Evolutionary conservation across 2,113 vertebrate species (phyloP), one percentile per base, ranked within the genome.

Genomic region (Otolemur garnettii): DNA sequence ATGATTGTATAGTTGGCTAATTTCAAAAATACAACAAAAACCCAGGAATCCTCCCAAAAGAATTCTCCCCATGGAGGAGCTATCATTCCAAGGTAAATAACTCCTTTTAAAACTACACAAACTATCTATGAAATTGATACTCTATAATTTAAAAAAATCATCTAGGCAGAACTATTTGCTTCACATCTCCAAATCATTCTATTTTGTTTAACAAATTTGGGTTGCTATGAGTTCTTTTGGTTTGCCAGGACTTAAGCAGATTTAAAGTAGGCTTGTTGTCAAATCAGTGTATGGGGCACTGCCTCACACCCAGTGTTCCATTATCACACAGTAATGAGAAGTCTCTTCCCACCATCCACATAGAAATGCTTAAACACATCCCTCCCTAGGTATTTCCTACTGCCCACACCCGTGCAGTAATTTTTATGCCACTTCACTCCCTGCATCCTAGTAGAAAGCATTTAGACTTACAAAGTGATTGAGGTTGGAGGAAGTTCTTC

Each of bases 401-500:
- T 80, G 35, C 30, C 62, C 55, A 60, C n/a, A 68, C 13, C 64
- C 42, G 11, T 24, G 21, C 66, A 60, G 50, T 57, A 77, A 71
- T n/a, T 79, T 50, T 38, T 33, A 38, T 42, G 77, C 38, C 77
- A 87, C 79, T 94, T 90, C 84, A 78, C 19, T 94, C 55, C 4
- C 13, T 8, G 28, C 14, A 22, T 60, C 50, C n/a, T 57, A 64
- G 68, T 66, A 66, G 57, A 64, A 64, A 87, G 94, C 62, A 92
- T 71, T 92, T 83, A 93, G 35, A 60, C 79, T 86, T 91, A 78
- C n/a, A 83, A 87, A 96, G 17, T 92, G 66, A 94, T 93, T 83
- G 71, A 86, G 84, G 26, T 62, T 90, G 77, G 30, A 96, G 64
- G 55, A 97, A 94, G 77, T 88, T 80, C 90, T 96, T 94, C 68